Conservation (phyloP, 2,113 vertebrate genomes). For the Tapirus terrestris region DNA sequence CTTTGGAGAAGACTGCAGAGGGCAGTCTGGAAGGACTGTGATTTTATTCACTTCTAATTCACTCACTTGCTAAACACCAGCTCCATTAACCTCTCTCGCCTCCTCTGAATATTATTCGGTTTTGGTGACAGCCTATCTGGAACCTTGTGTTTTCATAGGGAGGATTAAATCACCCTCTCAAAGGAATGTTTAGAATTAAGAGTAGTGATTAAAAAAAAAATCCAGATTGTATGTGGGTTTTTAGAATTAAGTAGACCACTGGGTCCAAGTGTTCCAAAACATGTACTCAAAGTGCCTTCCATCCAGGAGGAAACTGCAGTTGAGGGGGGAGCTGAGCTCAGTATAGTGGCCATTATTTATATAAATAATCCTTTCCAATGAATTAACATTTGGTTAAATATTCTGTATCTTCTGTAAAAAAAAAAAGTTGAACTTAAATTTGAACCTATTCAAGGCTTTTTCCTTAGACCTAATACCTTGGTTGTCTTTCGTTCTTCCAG, state of each 20-base stretch:
- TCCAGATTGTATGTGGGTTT: neutral
- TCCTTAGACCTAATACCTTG: neutral
- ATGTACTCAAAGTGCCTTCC: neutral
- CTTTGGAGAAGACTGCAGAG: neutral
- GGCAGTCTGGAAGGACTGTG: neutral
- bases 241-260: neutral
- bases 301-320: neutral
- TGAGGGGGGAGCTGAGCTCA: neutral
- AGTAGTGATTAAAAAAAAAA: neutral
- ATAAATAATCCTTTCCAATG: neutral
- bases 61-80: neutral
- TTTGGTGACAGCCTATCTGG: neutral
- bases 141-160: neutral
- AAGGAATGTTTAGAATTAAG: conserved; percentile 16
- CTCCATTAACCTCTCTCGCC: neutral
- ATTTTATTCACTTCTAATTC: neutral
- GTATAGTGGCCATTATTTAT: neutral
- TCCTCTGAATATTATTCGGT: neutral
- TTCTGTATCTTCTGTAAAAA: neutral
- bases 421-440: neutral
- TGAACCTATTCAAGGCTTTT: neutral
- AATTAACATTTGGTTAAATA: neutral
- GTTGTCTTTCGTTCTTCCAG: neutral
- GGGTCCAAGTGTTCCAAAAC: neutral
- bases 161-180: neutral